Conservation (phyloP, 53 echinoderm and acorn worm species). For the Crossaster papposus region DNA sequence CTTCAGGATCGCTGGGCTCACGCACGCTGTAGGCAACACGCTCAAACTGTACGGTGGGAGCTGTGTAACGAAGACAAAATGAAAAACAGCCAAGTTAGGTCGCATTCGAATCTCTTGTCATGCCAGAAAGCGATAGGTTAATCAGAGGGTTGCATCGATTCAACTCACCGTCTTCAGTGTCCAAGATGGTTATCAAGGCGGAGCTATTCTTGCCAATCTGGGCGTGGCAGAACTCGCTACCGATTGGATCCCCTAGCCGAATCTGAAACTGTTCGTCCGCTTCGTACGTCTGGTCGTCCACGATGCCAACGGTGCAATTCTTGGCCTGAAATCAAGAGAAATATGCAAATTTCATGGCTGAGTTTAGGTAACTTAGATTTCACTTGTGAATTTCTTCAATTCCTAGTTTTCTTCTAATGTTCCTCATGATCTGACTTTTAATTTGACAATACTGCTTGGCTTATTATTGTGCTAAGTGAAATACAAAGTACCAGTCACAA, state of each 20-base stretch:
- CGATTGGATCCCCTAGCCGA: conserved; percentile 73
- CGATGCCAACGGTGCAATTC: conserved; percentile 88
- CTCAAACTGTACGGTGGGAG: conserved; percentile 94
- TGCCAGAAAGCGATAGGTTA: too few species aligned
- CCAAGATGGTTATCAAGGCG: conserved; percentile 81
- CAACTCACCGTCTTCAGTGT: conserved; percentile 91
- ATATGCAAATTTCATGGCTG: neutral
- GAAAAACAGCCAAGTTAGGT: too few species aligned
- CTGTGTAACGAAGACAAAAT: conserved; percentile 59
- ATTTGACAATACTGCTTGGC: too few species aligned
- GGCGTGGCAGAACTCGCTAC: conserved; percentile 89
- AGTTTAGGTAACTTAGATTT: too few species aligned
- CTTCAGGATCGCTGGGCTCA: conserved; percentile 80
- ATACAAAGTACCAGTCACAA: too few species aligned
- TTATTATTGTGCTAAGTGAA: too few species aligned
- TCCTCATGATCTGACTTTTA: too few species aligned
- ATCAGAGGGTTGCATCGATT: neutral
- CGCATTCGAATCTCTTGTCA: too few species aligned
- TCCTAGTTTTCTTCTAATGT: too few species aligned
- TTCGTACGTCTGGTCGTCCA: conserved; percentile 92
- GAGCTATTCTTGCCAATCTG: conserved; percentile 77
- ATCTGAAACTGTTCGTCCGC: conserved; percentile 84
- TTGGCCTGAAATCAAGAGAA: conserved; percentile 66
- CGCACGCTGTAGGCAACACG: conserved; percentile 94
- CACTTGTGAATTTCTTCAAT: too few species aligned